Evolutionary conservation across 2,888 invertebrate genomes (phyloP).

Genomic region (Caenorhabditis doughertyi): DNA sequence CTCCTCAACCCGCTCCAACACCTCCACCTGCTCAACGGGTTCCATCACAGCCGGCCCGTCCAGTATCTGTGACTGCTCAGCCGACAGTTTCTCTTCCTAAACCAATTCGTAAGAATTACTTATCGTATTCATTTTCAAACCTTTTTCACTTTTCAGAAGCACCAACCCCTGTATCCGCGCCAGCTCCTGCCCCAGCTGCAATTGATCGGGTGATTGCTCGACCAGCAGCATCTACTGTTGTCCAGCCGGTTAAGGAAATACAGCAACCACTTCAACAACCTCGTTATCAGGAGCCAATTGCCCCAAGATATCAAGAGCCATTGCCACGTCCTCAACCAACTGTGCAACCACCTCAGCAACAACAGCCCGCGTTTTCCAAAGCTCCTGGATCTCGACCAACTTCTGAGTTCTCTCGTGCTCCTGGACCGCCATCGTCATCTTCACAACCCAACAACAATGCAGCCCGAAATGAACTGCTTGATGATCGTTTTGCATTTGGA

Average conservation of each 20-base stretch:
- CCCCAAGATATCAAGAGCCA: slow-evolving; percentile 15
- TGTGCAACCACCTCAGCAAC: slow-evolving; percentile 1
- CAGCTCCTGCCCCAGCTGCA: not conserved
- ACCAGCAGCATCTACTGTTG: slow-evolving; percentile 25
- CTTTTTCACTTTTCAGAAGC: not conserved
- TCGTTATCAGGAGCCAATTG: slow-evolving; percentile 14
- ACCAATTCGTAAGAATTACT: slow-evolving; percentile 1
- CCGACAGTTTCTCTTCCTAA: not conserved
- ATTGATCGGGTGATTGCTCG: slow-evolving; percentile 50
- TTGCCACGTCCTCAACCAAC: slow-evolving; percentile 24
- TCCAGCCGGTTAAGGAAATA: slow-evolving; percentile 36
- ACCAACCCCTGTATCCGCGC: not conserved
- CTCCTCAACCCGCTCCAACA: not conserved
- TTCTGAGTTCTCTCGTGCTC: slow-evolving; percentile 17
- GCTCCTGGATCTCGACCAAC: slow-evolving; percentile 46
- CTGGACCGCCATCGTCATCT: slow-evolving; percentile 12
- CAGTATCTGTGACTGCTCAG: not conserved
- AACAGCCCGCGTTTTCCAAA: slow-evolving; percentile 21
- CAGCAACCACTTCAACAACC: slow-evolving; percentile 17
- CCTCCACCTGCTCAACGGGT: not conserved
- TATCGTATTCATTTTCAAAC: not conserved
- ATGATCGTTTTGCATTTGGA: slow-evolving; percentile 36
- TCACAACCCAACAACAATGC: not conserved
- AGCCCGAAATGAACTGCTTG: slow-evolving; percentile 24
- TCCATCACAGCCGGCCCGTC: not conserved